Evolutionary conservation across 92 coral and sea anemone genomes (phyloP), one percentile per base, ranked within the genome.

Genomic region (Bergia sp.): DNA sequence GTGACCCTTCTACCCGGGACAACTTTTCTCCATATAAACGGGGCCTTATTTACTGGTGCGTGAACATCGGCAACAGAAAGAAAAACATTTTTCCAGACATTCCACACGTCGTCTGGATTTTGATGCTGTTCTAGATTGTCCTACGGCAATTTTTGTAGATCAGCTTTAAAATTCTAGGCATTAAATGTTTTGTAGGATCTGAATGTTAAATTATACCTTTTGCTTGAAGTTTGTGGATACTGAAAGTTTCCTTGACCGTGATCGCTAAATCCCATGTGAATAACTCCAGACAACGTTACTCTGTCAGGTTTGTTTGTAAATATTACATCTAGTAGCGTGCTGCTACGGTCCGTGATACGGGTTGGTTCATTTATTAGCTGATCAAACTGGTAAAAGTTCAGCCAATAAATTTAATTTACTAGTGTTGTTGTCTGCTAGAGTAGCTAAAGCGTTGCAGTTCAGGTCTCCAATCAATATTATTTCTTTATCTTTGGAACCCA

Each of bases 81-180:
- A 76, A 89, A 81, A 12, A 89, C 65, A 74, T 66, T 55, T 78
- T 89, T 81, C 91, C 91, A 89, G 50, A 57, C 80, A 40, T 29
- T 64, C 76, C 87, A 73, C 82, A 58, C 74, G 23, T 67, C 86
- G 53, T 65, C 72, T 38, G 45, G 80, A 76, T 76, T 76, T 76
- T 76, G 55, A 11, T 41, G 55, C 9, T 76, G 3, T 2, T 76
- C 80, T 76, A 76, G 53, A 18, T 47, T 41, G 55, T 42, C 80
- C 80, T 49, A 76, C 9, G 80, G 80, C n/a, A 76, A 38, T 10
- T 11, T 10, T 40, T 76, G 2, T 38, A 76, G 49, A 41, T 76
- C 55, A 21, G 3, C 50, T 76, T 76, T 76, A 21, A 76, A 76
- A 8, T 81, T 36, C 74, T 81, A 13, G 18, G 85, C 85, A 3